These are phyloP conservation scores for Mesoclemmys tuberculata DNA, from an alignment of 2,113 vertebrate genomes.

Conservation along the genomic window DNA sequence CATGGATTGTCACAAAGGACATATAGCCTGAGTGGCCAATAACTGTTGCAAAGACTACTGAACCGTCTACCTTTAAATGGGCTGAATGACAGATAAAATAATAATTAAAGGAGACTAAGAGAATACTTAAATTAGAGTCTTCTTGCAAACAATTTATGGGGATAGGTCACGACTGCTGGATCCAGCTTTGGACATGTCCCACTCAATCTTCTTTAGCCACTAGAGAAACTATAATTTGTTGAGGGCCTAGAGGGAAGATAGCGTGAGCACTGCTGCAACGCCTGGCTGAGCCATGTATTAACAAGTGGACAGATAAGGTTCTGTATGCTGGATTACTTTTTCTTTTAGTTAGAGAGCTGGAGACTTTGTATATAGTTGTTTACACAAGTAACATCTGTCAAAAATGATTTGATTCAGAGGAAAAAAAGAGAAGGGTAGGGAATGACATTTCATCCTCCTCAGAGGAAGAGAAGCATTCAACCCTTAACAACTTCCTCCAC, in stretches of 20 bases:
- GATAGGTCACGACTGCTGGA: background rate
- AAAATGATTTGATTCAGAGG: background rate
- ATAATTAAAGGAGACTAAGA: background rate
- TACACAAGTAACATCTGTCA: background rate
- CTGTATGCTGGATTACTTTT: background rate
- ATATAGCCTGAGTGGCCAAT: background rate
- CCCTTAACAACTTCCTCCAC: background rate
- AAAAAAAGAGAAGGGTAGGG: background rate
- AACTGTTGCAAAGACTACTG: background rate
- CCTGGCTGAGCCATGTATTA: fast-evolving
- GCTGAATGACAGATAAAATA: background rate
- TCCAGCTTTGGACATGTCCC: background rate
- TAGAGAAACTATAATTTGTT: background rate
- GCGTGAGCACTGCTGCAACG: background rate
- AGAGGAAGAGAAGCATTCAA: background rate
- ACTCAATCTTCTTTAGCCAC: background rate
- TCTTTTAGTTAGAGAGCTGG: background rate
- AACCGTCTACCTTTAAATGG: background rate
- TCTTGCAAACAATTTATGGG: background rate
- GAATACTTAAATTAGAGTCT: background rate
- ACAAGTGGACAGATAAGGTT: fast-evolving
- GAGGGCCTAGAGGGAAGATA: background rate
- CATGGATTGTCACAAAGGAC: background rate
- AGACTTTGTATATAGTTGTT: background rate
- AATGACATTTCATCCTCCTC: background rate